Percentiles rank a stretch among this genome's conserved stretches.
These are phyloP conservation scores for Synanthedon formicaeformis DNA, from an alignment of 2,888 invertebrate genomes.

Conservation along the genomic window DNA sequence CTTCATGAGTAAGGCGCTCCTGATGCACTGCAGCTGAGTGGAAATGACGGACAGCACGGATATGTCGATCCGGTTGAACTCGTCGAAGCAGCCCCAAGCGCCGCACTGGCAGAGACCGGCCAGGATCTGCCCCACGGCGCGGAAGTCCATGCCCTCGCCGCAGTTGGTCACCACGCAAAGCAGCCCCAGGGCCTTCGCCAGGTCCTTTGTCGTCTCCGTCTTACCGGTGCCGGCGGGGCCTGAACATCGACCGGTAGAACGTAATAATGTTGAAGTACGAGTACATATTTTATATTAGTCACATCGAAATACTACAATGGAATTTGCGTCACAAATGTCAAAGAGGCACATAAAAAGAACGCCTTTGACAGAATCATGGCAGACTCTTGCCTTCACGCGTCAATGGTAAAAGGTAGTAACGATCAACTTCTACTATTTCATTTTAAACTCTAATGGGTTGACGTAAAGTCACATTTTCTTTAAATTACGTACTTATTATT, in stretches of 20 bases:
- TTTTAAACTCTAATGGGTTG: no score
- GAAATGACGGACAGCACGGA: conserved; percentile 94
- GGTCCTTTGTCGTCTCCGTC: conserved; percentile 92
- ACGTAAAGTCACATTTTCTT: no score
- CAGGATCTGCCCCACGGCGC: conserved; percentile 76
- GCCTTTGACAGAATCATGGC: no score
- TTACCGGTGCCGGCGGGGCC: conserved; percentile 88
- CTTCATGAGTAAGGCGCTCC: conserved; percentile 83
- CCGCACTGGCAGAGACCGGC: conserved; percentile 87
- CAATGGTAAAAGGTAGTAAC: no score
- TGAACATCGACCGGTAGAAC: conserved; percentile 15
- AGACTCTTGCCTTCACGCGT: no score
- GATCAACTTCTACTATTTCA: no score
- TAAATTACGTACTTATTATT: no score
- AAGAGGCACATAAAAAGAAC: no score
- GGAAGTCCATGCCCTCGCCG: conserved; percentile 93
- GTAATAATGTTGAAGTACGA: neutral
- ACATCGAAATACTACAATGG: no score
- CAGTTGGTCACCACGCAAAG: conserved; percentile 91
- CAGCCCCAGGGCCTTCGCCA: conserved; percentile 89
- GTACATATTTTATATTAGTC: no score
- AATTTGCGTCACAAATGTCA: no score
- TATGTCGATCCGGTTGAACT: conserved; percentile 93
- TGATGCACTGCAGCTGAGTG: conserved; percentile 89
- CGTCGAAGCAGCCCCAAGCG: conserved; percentile 97